Conservation (phyloP, 2,888 invertebrate genomes). For the Drosophila yooni region DNA sequence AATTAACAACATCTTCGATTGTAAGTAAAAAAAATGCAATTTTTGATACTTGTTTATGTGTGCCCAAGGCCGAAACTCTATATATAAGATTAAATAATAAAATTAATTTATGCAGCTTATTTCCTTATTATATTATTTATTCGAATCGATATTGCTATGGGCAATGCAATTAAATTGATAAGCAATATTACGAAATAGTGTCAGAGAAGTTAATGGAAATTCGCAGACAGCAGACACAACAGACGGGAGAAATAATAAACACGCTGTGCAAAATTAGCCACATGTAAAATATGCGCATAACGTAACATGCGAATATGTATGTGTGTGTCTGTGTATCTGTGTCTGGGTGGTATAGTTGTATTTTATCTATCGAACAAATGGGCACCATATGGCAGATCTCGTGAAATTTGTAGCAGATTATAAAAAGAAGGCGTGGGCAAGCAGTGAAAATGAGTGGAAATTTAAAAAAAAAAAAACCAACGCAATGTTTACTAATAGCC, state of each 20-base stretch:
- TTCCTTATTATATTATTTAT: not conserved
- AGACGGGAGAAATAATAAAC: constrained; percentile 6
- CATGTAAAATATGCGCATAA: constrained; percentile 28
- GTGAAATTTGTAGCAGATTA: constrained; percentile 46
- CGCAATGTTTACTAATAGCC: constrained; percentile 69
- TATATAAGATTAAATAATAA: not conserved
- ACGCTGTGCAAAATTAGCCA: constrained; percentile 45
- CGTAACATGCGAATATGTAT: constrained; percentile 11
- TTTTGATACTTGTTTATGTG: not conserved
- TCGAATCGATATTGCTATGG: not conserved
- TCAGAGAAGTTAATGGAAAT: constrained; percentile 22
- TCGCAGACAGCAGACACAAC: constrained; percentile 8
- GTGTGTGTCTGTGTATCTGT: not conserved
- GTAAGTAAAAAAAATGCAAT: too few relatives aligned
- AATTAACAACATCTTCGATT: not conserved
- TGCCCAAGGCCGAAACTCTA: not conserved
- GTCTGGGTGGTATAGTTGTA: constrained; percentile 1
- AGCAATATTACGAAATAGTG: not conserved
- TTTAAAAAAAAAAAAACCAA: constrained; percentile 51
- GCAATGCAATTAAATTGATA: not conserved
- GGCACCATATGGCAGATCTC: constrained; percentile 68
- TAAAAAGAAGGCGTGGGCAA: constrained; percentile 34
- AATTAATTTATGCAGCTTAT: not conserved
- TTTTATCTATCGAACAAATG: constrained; percentile 42
- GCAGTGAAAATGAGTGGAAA: constrained; percentile 62